These are phyloP conservation scores for Drosophila mimica DNA, from an alignment of 2,888 invertebrate genomes.

Conservation along the genomic window DNA sequence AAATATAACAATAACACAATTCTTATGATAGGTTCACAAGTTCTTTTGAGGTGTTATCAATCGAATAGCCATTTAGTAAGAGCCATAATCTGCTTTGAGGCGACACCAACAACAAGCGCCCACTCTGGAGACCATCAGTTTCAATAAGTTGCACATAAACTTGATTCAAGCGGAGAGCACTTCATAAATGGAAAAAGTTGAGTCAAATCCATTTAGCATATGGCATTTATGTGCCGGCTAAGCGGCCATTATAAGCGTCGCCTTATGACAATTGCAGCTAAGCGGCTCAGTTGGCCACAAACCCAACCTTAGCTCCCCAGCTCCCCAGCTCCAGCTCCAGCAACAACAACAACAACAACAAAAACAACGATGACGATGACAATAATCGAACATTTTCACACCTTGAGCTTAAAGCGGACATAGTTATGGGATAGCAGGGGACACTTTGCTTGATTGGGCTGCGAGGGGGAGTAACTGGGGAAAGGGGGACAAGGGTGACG, in stretches of 20 bases:
- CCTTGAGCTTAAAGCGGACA: constrained; percentile 78
- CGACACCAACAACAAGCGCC: constrained; percentile 23
- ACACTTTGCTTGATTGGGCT: constrained; percentile 25
- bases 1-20: not conserved
- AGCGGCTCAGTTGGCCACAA: constrained; percentile 55
- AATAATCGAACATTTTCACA: constrained; percentile 83
- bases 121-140: constrained; percentile 46
- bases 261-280: constrained; percentile 75
- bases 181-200: constrained; percentile 35
- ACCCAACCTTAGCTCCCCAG: not conserved
- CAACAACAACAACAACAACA: constrained; percentile 11
- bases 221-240: constrained; percentile 75
- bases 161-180: constrained; percentile 30
- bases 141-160: constrained; percentile 62
- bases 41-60: not conserved
- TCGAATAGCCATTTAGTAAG: constrained; percentile 8
- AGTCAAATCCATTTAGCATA: constrained; percentile 74
- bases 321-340: constrained; percentile 1
- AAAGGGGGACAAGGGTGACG: not conserved
- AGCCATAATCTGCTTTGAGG: constrained; percentile 21
- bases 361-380: constrained; percentile 62
- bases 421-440: constrained; percentile 34
- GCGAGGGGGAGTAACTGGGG: constrained; percentile 14
- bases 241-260: constrained; percentile 71
- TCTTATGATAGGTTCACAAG: not conserved